Conservation (phyloP, 2,888 invertebrate genomes). For the Callyntrura guangdongensis region DNA sequence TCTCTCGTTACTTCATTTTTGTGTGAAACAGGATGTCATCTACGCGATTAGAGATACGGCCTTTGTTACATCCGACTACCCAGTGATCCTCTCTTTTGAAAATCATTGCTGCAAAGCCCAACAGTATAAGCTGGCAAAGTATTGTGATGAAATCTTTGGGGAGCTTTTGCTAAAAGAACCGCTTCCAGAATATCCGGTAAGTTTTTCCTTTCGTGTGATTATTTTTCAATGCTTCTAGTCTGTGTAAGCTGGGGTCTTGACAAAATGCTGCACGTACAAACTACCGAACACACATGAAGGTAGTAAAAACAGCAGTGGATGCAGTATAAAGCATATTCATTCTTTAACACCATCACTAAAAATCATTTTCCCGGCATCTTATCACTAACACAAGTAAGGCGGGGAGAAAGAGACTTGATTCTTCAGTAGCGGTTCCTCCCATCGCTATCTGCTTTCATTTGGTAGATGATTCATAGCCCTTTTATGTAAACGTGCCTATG, state of each 20-base stretch:
- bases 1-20: slow-evolving; percentile 71
- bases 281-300: background rate
- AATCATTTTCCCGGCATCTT: background rate
- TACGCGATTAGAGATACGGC: slow-evolving; percentile 99
- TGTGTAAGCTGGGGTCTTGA: background rate
- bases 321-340: background rate
- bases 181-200: slow-evolving; percentile 94
- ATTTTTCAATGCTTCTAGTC: slow-evolving; percentile 5
- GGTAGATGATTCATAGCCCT: slow-evolving; percentile 16
- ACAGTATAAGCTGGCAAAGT: slow-evolving; percentile 99
- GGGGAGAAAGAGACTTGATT: slow-evolving; percentile 16
- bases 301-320: too few relatives aligned
- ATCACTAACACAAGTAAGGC: background rate
- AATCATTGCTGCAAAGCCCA: slow-evolving; percentile 99
- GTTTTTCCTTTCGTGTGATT: slow-evolving; percentile 85
- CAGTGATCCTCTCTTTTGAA: slow-evolving; percentile 99
- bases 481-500: slow-evolving; percentile 16
- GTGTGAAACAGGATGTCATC: slow-evolving; percentile 92
- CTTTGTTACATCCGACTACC: slow-evolving; percentile 99
- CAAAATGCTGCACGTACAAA: slow-evolving; percentile 1
- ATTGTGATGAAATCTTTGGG: slow-evolving; percentile 99
- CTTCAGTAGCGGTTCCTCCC: slow-evolving; percentile 34
- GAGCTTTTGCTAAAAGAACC: slow-evolving; percentile 96
- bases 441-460: background rate
- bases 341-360: background rate